phyloP scores from a whole-genome alignment of 92 coral and sea anemone species.

The Isaurus tuberculatus region DNA sequence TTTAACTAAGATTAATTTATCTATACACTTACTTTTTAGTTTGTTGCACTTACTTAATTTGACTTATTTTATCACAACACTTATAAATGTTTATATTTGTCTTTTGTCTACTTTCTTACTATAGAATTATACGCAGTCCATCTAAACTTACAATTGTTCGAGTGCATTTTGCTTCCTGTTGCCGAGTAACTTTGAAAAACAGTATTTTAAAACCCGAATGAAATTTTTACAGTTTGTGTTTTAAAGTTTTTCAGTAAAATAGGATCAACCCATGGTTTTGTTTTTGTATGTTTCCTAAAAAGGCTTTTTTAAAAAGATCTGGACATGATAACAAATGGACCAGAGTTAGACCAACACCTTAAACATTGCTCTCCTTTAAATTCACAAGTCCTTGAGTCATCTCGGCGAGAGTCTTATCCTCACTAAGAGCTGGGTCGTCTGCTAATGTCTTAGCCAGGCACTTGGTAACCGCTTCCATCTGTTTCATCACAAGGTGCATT shows the following conservation, averaged over 20 bases:
- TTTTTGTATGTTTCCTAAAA: neutral
- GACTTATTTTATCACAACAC: neutral
- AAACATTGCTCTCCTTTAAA: constrained; percentile 96
- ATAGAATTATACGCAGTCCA: neutral
- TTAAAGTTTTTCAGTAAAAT: too few species aligned
- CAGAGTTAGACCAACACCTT: neutral
- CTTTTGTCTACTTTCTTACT: neutral
- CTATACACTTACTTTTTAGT: neutral
- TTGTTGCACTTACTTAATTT: neutral
- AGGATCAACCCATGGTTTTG: neutral
- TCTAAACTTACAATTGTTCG: neutral
- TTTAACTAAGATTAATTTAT: neutral
- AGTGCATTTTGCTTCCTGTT: neutral
- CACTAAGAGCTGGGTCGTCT: constrained; percentile 91
- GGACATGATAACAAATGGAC: neutral
- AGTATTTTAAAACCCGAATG: neutral
- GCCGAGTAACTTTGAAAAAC: neutral
- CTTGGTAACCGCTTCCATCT: constrained; percentile 99
- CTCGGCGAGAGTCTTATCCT: constrained; percentile 89
- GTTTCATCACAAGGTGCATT: constrained; percentile 99
- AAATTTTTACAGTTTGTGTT: neutral
- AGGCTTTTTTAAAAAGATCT: neutral
- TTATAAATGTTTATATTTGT: neutral
- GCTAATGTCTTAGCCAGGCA: constrained; percentile 96
- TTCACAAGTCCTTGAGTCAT: constrained; percentile 92